A percentile compares a stretch with the other conserved stretches of the same genome.
Conservation (phyloP, 2,797 vertebrate species). For the Australoheros facetus region DNA sequence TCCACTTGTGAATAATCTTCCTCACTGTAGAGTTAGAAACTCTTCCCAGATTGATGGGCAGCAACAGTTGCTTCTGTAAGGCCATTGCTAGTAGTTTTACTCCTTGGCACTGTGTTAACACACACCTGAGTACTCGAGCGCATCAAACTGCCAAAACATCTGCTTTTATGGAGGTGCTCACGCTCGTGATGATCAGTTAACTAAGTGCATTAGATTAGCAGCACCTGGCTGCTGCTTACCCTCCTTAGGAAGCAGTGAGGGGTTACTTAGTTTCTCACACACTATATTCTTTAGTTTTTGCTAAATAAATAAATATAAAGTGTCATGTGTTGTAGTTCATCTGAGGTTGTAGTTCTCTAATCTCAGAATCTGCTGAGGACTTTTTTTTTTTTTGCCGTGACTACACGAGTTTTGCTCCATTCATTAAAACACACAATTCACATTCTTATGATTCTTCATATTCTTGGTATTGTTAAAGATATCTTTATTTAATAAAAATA, state of each 20-base stretch:
- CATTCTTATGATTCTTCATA: background rate
- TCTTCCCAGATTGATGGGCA: rapidly evolving
- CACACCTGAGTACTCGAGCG: too few relatives aligned
- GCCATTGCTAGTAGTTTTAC: background rate
- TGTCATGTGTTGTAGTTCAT: background rate
- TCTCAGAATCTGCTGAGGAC: background rate
- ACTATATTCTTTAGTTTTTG: background rate
- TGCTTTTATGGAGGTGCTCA: too few relatives aligned
- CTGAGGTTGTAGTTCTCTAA: background rate
- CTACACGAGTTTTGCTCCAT: background rate
- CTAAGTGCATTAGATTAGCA: too few relatives aligned
- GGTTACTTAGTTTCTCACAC: background rate
- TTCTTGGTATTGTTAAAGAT: background rate
- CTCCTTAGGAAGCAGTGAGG: too few relatives aligned
- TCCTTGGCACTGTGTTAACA: background rate
- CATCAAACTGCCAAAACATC: too few relatives aligned
- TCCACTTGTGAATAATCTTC: rapidly evolving
- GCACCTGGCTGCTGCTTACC: too few relatives aligned
- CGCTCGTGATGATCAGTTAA: too few relatives aligned
- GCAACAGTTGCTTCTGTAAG: background rate
- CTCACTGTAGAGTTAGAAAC: background rate
- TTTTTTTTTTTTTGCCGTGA: background rate
- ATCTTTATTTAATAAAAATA: background rate
- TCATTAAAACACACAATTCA: background rate
- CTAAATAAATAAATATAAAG: background rate